Base-by-base conservation (phyloP, 2,113 vertebrate species). In the Pogona vitticeps region DNA sequence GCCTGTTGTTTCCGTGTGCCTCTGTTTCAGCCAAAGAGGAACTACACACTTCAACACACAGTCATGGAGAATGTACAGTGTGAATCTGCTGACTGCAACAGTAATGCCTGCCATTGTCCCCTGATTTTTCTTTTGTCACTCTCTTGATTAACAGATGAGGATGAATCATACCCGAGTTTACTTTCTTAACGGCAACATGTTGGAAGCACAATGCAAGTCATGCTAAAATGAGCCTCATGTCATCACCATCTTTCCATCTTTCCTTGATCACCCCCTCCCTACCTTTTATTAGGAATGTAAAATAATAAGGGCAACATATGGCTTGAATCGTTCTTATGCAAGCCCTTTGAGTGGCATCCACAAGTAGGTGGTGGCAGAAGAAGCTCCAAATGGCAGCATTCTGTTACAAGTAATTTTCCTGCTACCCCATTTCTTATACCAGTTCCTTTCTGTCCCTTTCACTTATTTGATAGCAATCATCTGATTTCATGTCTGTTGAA, bases 221-320 rank as follows among this genome's bases (percentile, higher is more conserved):
- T 70, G n/a, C 68, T 70, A 70, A 9, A 33, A 14, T n/a, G 1
- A 33, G 15, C n/a, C 36, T 1, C 6, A 20, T n/a, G n/a, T 20
- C 20, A 72, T 38, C 15, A 36, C 17, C 15, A 68, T 15, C 17
- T 3, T 71, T 71, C 17, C 63, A 1, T 6, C 38, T 88, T 68
- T 90, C 91, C 86, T 52, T 92, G 82, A 91, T 93, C 84, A 93
- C 28, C 65, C 89, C 88, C 90, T 92, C 89, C 88, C 90, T 92
- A 71, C 86, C 88, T 92, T 75, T 65, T 68, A 80, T n/a, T 91
- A 87, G 80, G 79, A 80, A 79, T 90, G 82, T 79, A 71, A 67
- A 70, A 70, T 42, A 89, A 87, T 56, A 67, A 33, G 0, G 56
- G n/a, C n/a, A n/a, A n/a, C n/a, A n/a, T n/a, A 79, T 73, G 81